Conservation (phyloP, 2,888 invertebrate species). For the Choreutis nemorana region DNA sequence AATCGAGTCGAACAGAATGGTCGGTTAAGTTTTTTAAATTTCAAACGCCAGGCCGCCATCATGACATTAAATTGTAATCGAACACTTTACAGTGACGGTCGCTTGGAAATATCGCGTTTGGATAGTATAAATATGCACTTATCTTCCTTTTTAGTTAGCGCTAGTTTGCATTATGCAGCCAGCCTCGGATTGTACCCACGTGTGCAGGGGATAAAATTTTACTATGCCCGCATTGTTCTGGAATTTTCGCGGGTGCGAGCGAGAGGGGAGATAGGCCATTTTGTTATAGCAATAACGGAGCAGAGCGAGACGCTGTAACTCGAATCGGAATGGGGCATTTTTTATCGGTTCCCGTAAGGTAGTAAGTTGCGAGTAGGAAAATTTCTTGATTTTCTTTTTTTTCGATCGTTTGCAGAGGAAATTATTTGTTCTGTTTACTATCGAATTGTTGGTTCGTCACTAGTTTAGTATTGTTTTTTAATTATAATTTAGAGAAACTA, state of each 20-base stretch:
- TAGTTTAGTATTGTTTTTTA: too few relatives aligned
- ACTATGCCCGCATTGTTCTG: conserved; percentile 54
- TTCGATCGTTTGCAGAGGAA: too few relatives aligned
- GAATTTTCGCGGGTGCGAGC: conserved; percentile 30
- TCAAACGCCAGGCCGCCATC: conserved; percentile 34
- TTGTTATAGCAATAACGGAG: conserved; percentile 42
- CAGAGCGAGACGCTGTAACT: conserved; percentile 44
- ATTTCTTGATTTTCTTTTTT: conserved; percentile 29
- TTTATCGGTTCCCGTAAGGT: conserved; percentile 33
- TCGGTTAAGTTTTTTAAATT: conserved; percentile 41
- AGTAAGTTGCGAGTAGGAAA: conserved; percentile 19
- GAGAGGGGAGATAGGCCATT: conserved; percentile 36
- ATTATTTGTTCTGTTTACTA: too few relatives aligned
- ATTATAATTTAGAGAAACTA: too few relatives aligned
- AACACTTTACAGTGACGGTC: conserved; percentile 60
- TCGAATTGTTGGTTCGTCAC: too few relatives aligned
- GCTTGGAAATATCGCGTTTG: conserved; percentile 54
- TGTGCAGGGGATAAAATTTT: conserved; percentile 63
- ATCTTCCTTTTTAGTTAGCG: conserved; percentile 64
- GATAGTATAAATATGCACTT: conserved; percentile 63
- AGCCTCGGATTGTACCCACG: conserved; percentile 36
- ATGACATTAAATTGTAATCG: conserved; percentile 65
- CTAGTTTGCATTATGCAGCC: conserved; percentile 58
- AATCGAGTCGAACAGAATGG: conserved; percentile 8
- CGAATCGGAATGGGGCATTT: conserved; percentile 31